These are phyloP conservation scores for Epizoanthus illoricatus DNA, from an alignment of 92 coral and sea anemone species.

Conservation along the genomic window DNA sequence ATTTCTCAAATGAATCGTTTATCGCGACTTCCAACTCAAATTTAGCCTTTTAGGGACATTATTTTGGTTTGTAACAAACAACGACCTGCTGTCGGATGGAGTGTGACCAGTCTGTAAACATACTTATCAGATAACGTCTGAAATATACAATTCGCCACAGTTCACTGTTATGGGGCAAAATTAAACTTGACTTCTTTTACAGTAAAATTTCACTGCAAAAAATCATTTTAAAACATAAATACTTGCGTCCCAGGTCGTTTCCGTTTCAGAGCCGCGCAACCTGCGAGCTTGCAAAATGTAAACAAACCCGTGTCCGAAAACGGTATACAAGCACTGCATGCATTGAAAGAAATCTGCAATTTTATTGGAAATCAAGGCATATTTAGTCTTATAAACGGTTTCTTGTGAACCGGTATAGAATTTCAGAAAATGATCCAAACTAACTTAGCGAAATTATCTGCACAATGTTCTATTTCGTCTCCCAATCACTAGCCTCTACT, in stretches of 20 bases:
- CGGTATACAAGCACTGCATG: neutral
- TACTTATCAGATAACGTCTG: neutral
- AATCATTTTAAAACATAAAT: neutral
- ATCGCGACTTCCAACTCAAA: neutral
- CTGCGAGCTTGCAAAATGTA: slow-evolving; percentile 16
- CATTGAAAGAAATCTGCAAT: slow-evolving; percentile 4
- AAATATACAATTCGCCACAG: neutral
- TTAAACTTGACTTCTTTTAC: neutral
- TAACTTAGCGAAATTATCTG: too few relatives aligned
- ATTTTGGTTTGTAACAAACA: neutral
- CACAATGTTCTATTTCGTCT: too few relatives aligned
- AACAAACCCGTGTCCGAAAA: neutral
- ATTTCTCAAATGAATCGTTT: neutral
- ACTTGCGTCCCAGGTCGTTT: neutral
- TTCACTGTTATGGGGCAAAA: neutral
- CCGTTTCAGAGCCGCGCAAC: slow-evolving; percentile 10
- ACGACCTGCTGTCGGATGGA: slow-evolving; percentile 4
- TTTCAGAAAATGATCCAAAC: neutral
- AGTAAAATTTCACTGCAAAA: neutral
- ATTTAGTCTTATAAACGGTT: neutral
- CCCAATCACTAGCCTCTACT: too few relatives aligned
- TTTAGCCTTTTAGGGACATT: neutral
- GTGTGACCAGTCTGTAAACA: slow-evolving; percentile 8
- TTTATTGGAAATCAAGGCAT: slow-evolving; percentile 21
- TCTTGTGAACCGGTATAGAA: slow-evolving; percentile 1